Conservation (phyloP, 2,113 vertebrate species). For the Syngnathus typhle region DNA sequence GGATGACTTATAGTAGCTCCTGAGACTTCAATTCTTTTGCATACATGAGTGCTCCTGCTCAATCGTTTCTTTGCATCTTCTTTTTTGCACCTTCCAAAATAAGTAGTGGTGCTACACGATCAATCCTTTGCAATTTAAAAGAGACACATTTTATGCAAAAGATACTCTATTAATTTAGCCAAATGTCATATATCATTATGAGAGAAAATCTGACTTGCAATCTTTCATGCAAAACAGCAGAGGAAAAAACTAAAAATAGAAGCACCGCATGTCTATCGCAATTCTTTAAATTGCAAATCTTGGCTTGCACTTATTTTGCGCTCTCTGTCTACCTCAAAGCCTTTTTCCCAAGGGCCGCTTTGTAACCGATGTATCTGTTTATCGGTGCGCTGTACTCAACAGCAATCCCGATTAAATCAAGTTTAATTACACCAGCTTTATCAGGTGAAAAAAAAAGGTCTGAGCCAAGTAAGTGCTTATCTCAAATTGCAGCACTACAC, state of each 20-base stretch:
- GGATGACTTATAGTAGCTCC: slow-evolving; percentile 66
- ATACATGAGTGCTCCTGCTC: slow-evolving; percentile 56
- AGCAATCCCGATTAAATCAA: slow-evolving; percentile 72
- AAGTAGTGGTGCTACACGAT: slow-evolving; percentile 49
- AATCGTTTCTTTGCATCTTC: slow-evolving; percentile 38
- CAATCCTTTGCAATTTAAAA: slow-evolving; percentile 59
- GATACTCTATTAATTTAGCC: slow-evolving; percentile 53
- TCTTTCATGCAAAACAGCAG: slow-evolving; percentile 27
- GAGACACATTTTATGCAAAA: slow-evolving; percentile 59
- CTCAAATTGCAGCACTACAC: slow-evolving; percentile 68
- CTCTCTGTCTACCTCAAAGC: slow-evolving; percentile 57
- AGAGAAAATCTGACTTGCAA: slow-evolving; percentile 34
- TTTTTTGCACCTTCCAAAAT: slow-evolving; percentile 31
- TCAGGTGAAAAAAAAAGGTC: slow-evolving; percentile 65
- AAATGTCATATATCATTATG: slow-evolving; percentile 42
- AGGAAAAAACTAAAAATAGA: slow-evolving; percentile 59
- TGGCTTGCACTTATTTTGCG: slow-evolving; percentile 54
- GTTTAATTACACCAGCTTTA: slow-evolving; percentile 76
- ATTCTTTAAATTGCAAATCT: slow-evolving; percentile 49
- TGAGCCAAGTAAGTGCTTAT: slow-evolving; percentile 65
- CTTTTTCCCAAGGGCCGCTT: slow-evolving; percentile 63
- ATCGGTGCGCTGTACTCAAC: slow-evolving; percentile 65
- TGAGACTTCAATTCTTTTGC: slow-evolving; percentile 57
- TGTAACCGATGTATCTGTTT: slow-evolving; percentile 68
- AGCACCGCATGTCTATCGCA: slow-evolving; percentile 37